Base-by-base conservation (phyloP, 2,888 invertebrate genomes). In the Hypolimnas misippus region DNA sequence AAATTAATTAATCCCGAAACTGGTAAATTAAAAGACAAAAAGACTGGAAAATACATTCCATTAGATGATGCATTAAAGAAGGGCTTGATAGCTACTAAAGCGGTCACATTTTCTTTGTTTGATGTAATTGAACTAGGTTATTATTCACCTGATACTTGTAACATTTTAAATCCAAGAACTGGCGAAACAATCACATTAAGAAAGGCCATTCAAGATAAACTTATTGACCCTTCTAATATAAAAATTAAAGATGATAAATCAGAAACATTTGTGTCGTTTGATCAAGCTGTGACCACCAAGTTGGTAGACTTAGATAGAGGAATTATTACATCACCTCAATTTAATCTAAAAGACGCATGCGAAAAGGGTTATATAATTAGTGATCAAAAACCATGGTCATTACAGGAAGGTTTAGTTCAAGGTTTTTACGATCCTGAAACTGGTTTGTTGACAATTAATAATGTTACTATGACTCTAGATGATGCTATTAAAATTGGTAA, bases 371-470 rank as follows among this genome's bases (percentile, higher is more conserved):
- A 96, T 78, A 92, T 97, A 44, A 86, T 97, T 31, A 96, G 95
- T 74, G 95, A 96, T 31, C 93, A 94, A 58, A 95, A 96, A 75
- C 97, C 97, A 0, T 94, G 96, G 93, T 96, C 97, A 0, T 86
- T 97, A 63, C 96, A 96, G 81, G 96, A 97, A 89, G 96, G 96
- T 12, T 86, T 97, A 58, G 95, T 96, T 25, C 95, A 96, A 82
- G 95, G 96, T 66, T 93, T 96, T 42, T 97, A 97, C 79, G 95
- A 97, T 77, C 93, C 95, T 3, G 93, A 94, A 68, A 94, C 95
- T 2, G 96, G 97, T 0, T 93, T 94, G 56, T 94, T 96, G 65
- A 93, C 93, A 3, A 94, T 96, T 62, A 95, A 95, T 67, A 94
- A 94, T 21, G 93, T 94, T 54, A 93, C 93, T 56, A 92, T 96